phyloP scores from a whole-genome alignment of 1,140 invertebrate genomes.

The Schlechtendalia chinensis region DNA sequence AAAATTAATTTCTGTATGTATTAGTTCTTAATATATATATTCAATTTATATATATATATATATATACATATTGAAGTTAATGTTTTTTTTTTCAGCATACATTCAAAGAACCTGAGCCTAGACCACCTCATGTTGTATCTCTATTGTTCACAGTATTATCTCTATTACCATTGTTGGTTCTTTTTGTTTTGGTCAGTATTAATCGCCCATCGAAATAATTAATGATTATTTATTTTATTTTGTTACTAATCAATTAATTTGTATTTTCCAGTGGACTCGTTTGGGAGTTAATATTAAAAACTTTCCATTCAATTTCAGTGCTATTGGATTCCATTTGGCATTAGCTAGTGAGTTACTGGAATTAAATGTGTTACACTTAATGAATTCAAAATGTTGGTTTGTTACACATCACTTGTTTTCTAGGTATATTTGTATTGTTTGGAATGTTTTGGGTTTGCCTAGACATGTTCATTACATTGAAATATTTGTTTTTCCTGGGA shows the following conservation, averaged over 20 bases:
- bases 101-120: conserved; percentile 88
- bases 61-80: neutral
- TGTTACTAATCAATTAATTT: conserved; percentile 1
- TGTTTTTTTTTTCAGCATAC: conserved; percentile 67
- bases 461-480: conserved; percentile 94
- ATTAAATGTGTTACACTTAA: neutral
- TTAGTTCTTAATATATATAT: conserved; percentile 55
- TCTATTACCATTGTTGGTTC: conserved; percentile 75
- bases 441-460: conserved; percentile 86
- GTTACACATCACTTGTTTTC: conserved; percentile 54
- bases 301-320: conserved; percentile 75
- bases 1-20: conserved; percentile 75
- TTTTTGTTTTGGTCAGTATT: conserved; percentile 71
- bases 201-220: conserved; percentile 17
- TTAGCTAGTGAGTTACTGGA: conserved; percentile 65
- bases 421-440: conserved; percentile 84
- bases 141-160: conserved; percentile 86
- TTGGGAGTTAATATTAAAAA: conserved; percentile 86
- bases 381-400: neutral
- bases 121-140: conserved; percentile 83
- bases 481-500: conserved; percentile 80
- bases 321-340: conserved; percentile 83
- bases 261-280: conserved; percentile 71
- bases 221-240: neutral
- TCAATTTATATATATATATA: conserved; percentile 18